These are phyloP conservation scores for Conops quadrifasciatus DNA, from an alignment of 2,888 invertebrate species.

Conservation along the genomic window DNA sequence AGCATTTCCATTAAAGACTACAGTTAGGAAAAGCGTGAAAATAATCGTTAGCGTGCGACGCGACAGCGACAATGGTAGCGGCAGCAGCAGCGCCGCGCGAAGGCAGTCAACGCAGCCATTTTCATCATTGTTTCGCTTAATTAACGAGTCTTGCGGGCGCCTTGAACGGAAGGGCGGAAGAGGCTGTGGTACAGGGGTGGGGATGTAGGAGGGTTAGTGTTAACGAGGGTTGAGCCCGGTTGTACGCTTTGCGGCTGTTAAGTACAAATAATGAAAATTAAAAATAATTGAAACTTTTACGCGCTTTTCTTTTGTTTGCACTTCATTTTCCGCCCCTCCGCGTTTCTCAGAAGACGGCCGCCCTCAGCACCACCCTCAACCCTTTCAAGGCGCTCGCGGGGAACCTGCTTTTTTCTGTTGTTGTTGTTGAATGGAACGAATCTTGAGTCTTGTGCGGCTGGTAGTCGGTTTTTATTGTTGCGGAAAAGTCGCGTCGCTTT, in stretches of 20 bases:
- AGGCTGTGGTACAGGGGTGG: neutral
- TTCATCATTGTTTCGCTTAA: constrained; percentile 58
- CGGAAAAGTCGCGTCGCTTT: neutral
- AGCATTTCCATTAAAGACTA: constrained; percentile 33
- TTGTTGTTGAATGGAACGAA: too few species aligned
- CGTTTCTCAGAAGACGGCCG: neutral
- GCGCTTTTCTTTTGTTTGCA: constrained; percentile 43
- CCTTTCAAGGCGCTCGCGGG: neutral
- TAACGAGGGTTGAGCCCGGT: neutral
- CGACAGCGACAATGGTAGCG: constrained; percentile 31
- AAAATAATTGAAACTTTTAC: constrained; percentile 59
- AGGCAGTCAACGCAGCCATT: constrained; percentile 32
- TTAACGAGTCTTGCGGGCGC: constrained; percentile 53
- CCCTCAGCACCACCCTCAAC: neutral
- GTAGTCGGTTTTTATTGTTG: constrained; percentile 14
- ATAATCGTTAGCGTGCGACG: constrained; percentile 59
- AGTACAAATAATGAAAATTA: constrained; percentile 62
- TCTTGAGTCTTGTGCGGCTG: constrained; percentile 18
- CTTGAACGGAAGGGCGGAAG: constrained; percentile 4
- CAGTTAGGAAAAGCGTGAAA: constrained; percentile 55
- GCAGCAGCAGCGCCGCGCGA: constrained; percentile 33
- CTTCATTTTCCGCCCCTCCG: constrained; percentile 15
- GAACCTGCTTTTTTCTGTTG: neutral
- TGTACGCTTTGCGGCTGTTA: constrained; percentile 39
- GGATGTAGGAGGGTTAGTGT: neutral